phyloP scores from a whole-genome alignment of 2,113 vertebrate species.

The Budorcas taxicolor region DNA sequence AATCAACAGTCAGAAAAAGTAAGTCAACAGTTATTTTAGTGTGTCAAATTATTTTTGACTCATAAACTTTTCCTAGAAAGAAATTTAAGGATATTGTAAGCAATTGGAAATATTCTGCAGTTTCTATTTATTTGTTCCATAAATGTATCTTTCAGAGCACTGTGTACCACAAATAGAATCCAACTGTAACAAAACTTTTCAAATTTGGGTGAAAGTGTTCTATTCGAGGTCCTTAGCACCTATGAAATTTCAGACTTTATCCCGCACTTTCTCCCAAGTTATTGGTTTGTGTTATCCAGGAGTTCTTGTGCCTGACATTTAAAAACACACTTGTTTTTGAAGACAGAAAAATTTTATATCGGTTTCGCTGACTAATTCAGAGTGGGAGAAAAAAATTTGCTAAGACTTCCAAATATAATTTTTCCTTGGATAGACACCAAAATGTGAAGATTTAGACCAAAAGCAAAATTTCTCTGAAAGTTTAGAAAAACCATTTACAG shows the following conservation, averaged over 20 bases:
- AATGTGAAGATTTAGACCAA: neutral
- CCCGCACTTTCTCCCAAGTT: neutral
- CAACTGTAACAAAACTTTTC: neutral
- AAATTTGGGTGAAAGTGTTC: neutral
- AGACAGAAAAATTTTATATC: neutral
- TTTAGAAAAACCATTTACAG: neutral
- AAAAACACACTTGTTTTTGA: conserved; percentile 13
- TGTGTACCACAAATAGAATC: neutral
- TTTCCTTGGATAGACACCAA: neutral
- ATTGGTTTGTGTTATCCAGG: neutral
- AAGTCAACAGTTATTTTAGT: neutral
- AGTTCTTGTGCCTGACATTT: neutral
- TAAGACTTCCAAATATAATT: conserved; percentile 20
- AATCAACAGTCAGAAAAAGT: neutral
- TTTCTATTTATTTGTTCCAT: neutral
- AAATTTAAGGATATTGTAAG: neutral
- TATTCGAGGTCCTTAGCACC: neutral
- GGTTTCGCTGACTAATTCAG: neutral
- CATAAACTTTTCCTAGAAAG: neutral
- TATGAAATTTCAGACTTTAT: neutral
- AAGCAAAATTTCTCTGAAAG: neutral
- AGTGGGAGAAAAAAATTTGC: neutral
- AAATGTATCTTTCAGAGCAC: neutral
- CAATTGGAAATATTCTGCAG: neutral
- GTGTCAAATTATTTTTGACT: neutral